A percentile compares a stretch with the other conserved stretches of the same genome.
Conservation (phyloP, 2,113 vertebrate species). For the Gnathonemus echidnorhynchus region DNA sequence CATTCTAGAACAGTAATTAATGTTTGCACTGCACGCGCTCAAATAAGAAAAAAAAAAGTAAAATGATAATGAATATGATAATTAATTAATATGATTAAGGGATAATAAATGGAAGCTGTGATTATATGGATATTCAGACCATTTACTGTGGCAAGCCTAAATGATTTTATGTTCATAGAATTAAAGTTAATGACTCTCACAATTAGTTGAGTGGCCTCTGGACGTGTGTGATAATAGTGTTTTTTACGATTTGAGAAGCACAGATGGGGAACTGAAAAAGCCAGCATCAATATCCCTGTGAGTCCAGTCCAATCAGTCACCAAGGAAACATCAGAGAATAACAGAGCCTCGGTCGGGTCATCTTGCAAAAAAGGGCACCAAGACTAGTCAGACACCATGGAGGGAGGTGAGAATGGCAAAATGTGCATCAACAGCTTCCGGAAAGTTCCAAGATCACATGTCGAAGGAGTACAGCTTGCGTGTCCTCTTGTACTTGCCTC, state of each 20-base stretch:
- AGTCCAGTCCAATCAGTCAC: not conserved
- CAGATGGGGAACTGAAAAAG: not conserved
- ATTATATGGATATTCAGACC: not conserved
- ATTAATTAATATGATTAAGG: constrained; percentile 9
- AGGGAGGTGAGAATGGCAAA: not conserved
- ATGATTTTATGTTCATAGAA: not conserved
- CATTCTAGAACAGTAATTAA: not conserved
- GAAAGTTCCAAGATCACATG: not conserved
- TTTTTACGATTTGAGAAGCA: not conserved
- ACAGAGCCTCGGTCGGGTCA: not conserved
- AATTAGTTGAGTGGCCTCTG: not conserved
- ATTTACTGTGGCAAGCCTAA: not conserved
- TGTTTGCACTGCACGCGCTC: not conserved
- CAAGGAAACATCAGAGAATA: not conserved
- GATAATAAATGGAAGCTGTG: not conserved
- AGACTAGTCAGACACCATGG: not conserved
- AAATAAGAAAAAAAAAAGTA: not conserved
- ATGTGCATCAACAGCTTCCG: not conserved
- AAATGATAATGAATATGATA: not conserved
- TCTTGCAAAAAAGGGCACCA: not conserved
- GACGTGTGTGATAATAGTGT: not conserved
- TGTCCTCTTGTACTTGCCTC: not conserved
- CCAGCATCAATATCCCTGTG: not conserved
- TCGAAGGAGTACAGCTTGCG: not conserved
- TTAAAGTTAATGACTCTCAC: constrained; percentile 7